Percentiles rank a stretch among this genome's conserved stretches.
These are phyloP conservation scores for Crossaster papposus DNA, from an alignment of 53 echinoderm and acorn worm species.

Conservation along the genomic window DNA sequence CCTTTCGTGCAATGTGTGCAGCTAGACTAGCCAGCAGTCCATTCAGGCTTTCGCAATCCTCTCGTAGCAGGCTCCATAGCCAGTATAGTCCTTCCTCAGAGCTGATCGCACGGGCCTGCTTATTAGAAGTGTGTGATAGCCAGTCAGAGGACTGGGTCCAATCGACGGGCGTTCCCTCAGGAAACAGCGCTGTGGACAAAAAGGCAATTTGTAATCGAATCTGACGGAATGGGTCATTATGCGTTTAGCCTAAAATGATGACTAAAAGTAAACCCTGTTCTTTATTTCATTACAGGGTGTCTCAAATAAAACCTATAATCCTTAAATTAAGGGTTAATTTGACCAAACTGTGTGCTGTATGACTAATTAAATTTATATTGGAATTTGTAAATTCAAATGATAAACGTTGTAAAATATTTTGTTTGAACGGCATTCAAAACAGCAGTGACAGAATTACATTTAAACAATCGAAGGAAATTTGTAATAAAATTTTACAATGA, in stretches of 20 bases:
- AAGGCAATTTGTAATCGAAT: not conserved
- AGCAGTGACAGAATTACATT: too few species aligned
- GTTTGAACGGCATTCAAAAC: not conserved
- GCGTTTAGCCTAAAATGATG: too few species aligned
- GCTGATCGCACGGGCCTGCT: not conserved
- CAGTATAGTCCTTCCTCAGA: slow-evolving; percentile 26
- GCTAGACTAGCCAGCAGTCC: slow-evolving; percentile 14
- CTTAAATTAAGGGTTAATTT: too few species aligned
- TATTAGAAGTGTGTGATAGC: not conserved
- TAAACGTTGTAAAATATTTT: not conserved
- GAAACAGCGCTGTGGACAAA: not conserved
- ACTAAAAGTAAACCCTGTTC: not conserved
- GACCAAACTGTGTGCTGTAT: too few species aligned
- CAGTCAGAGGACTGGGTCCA: not conserved
- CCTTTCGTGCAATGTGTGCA: not conserved
- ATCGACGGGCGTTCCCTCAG: not conserved
- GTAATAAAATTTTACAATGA: too few species aligned
- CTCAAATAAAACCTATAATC: too few species aligned
- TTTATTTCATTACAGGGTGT: too few species aligned
- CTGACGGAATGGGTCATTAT: too few species aligned
- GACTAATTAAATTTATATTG: too few species aligned
- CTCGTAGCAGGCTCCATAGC: slow-evolving; percentile 5
- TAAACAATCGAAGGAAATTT: too few species aligned
- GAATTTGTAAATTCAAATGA: too few species aligned
- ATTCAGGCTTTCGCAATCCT: slow-evolving; percentile 1